Conservation (phyloP, 2,888 invertebrate species). For the Tolmerus cingulatus region DNA sequence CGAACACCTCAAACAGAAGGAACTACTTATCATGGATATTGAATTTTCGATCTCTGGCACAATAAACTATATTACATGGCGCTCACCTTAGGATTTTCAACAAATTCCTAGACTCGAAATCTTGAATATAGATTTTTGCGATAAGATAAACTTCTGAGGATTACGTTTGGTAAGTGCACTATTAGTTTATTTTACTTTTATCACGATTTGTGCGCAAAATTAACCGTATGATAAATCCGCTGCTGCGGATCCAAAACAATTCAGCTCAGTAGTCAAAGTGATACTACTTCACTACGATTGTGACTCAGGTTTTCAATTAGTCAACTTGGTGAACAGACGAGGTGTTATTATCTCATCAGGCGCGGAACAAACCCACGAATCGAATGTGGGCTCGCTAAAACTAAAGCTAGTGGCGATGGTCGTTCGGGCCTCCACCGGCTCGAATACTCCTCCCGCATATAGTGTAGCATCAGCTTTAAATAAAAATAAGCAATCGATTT, state of each 20-base stretch:
- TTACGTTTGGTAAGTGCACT: not conserved
- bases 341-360: constrained; percentile 26
- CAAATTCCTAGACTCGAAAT: not conserved
- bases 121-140: not conserved
- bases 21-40: not conserved
- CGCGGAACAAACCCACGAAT: not conserved
- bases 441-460: constrained; percentile 4
- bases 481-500: constrained; percentile 12
- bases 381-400: not conserved
- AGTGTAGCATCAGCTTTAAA: constrained; percentile 3
- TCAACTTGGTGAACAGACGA: not conserved
- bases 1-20: not conserved
- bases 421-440: not conserved
- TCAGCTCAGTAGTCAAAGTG: not conserved
- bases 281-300: not conserved
- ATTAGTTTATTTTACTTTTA: not conserved
- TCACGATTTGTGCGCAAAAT: not conserved
- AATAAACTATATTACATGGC: not conserved
- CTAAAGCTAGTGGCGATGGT: constrained; percentile 1
- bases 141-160: not conserved
- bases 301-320: constrained; percentile 13
- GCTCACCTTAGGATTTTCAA: not conserved
- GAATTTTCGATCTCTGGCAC: not conserved
- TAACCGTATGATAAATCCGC: not conserved
- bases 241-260: not conserved